phyloP scores from a whole-genome alignment of 2,888 invertebrate species.

The Spatulosminthurus flaviceps region DNA sequence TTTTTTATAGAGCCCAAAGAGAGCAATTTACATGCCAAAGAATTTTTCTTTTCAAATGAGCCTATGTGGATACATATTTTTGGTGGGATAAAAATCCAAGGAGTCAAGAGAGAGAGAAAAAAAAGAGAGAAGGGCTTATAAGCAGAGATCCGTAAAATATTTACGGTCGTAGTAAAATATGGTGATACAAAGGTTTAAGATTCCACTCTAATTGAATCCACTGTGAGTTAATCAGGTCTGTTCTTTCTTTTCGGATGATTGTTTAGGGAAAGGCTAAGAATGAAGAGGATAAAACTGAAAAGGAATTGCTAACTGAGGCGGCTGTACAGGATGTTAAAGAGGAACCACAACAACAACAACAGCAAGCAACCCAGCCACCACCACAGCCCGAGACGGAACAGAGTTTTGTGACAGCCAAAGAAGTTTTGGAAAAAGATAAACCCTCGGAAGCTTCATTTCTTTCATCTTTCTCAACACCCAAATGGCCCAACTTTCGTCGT shows the following conservation, averaged over 20 bases:
- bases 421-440: constrained; percentile 33
- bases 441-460: constrained; percentile 47
- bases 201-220: constrained; percentile 4
- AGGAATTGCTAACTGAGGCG: constrained; percentile 22
- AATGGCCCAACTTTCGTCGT: constrained; percentile 47
- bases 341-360: neutral
- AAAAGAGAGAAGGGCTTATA: neutral
- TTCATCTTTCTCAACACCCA: constrained; percentile 48
- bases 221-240: neutral
- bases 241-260: neutral
- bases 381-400: constrained; percentile 20
- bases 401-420: constrained; percentile 37
- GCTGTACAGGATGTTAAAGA: neutral
- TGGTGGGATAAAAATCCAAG: neutral
- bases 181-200: constrained; percentile 1
- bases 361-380: too few relatives aligned
- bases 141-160: neutral
- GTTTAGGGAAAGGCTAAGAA: constrained; percentile 24
- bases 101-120: neutral
- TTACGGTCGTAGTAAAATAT: neutral
- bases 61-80: neutral
- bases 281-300: constrained; percentile 32
- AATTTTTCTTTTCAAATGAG: neutral
- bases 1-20: neutral
- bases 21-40: neutral